Evolutionary conservation across 2,888 invertebrate species (phyloP).

Genomic region (Cosmopolites sordidus): DNA sequence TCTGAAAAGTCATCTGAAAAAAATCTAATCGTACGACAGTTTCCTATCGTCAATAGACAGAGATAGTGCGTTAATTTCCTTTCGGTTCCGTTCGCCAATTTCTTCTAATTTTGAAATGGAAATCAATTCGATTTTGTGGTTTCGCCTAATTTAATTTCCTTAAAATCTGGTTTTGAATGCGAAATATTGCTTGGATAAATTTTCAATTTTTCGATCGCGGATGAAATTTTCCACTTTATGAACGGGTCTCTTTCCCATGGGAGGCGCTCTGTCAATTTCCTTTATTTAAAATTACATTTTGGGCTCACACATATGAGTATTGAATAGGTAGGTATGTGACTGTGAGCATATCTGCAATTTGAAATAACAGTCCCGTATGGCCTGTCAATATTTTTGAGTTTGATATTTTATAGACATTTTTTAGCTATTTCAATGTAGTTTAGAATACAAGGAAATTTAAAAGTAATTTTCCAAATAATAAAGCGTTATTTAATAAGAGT

Average conservation of each 20-base stretch:
- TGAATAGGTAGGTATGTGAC: constrained; percentile 1
- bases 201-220: constrained; percentile 22
- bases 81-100: neutral
- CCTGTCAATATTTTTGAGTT: too few species aligned
- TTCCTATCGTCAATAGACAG: too few species aligned
- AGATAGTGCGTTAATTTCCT: neutral
- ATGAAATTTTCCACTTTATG: constrained; percentile 16
- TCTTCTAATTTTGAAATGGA: constrained; percentile 1
- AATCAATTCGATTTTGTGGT: constrained; percentile 1
- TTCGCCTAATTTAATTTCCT: constrained; percentile 10
- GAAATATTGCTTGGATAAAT: constrained; percentile 18
- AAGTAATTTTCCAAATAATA: too few species aligned
- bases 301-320: constrained; percentile 6
- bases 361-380: too few species aligned
- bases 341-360: too few species aligned
- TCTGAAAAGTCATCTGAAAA: too few species aligned
- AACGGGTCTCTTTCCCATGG: constrained; percentile 20
- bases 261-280: constrained; percentile 25
- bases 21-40: too few species aligned
- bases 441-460: too few species aligned
- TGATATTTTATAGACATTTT: too few species aligned
- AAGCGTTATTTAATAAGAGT: too few species aligned
- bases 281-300: constrained; percentile 24
- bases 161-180: constrained; percentile 17
- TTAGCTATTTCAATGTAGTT: too few species aligned